Percentiles rank a stretch among this genome's conserved stretches.
phyloP scores from a whole-genome alignment of 2,888 invertebrate genomes.

The Aleiodes alternator region DNA sequence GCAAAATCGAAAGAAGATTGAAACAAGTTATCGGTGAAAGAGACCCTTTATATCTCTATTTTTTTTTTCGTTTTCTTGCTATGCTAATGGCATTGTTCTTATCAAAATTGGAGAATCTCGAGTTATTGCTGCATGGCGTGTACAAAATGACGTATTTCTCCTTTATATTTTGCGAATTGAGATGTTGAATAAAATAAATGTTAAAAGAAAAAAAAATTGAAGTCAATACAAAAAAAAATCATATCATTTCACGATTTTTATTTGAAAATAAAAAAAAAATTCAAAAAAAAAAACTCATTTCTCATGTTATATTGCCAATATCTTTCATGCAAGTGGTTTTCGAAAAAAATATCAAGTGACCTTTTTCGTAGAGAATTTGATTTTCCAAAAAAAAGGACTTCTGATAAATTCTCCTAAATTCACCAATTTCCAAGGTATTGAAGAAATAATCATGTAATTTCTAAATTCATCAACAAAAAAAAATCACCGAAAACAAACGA shows the following conservation, averaged over 20 bases:
- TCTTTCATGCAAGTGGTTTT: too few species aligned
- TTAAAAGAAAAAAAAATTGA: constrained; percentile 33
- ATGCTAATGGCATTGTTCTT: constrained; percentile 17
- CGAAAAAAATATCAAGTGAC: too few species aligned
- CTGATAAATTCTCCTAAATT: too few species aligned
- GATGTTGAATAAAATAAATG: not conserved
- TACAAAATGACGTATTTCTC: constrained; percentile 13
- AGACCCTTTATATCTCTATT: not conserved
- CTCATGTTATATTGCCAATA: too few species aligned
- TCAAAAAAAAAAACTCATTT: too few species aligned
- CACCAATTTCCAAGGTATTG: too few species aligned
- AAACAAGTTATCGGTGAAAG: not conserved
- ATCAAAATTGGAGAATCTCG: constrained; percentile 13
- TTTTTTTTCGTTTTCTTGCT: not conserved
- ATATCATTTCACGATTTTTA: too few species aligned
- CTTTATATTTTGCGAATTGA: not conserved
- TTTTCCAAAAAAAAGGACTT: too few species aligned
- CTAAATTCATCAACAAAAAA: constrained; percentile 24
- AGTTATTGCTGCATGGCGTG: constrained; percentile 33
- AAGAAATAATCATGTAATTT: too few species aligned
- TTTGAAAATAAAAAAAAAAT: too few species aligned
- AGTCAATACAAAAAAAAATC: constrained; percentile 37
- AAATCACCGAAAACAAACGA: constrained; percentile 29
- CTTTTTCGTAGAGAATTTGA: too few species aligned
- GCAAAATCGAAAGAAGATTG: constrained; percentile 2